Percentiles rank a stretch among this genome's conserved stretches.
Evolutionary conservation across 2,888 invertebrate species (phyloP).

Genomic region (Drosophila crucigera): DNA sequence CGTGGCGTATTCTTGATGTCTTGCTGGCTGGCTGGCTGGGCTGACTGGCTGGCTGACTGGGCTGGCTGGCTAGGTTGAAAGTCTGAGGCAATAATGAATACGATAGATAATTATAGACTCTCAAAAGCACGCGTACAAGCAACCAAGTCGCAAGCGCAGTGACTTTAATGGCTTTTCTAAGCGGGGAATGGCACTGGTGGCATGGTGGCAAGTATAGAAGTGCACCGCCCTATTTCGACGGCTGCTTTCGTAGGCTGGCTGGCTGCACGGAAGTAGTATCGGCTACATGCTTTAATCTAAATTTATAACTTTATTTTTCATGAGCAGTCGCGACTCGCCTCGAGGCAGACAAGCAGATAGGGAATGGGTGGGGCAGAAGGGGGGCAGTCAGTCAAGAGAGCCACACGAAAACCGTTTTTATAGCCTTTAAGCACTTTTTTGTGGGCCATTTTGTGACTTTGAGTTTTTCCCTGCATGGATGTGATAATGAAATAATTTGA

Average conservation of each 20-base stretch:
- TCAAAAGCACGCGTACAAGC: slow-evolving; percentile 12
- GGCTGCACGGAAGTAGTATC: slow-evolving; percentile 34
- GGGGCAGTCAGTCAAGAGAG: not conserved
- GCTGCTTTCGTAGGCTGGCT: slow-evolving; percentile 21
- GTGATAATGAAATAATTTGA: slow-evolving; percentile 83
- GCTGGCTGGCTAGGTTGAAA: slow-evolving; percentile 5
- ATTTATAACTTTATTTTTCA: slow-evolving; percentile 78
- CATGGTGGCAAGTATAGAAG: not conserved
- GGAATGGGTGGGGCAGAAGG: rapidly evolving
- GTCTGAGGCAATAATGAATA: slow-evolving; percentile 69
- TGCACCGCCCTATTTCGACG: slow-evolving; percentile 11
- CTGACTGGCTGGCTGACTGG: not conserved
- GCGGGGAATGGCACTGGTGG: slow-evolving; percentile 4
- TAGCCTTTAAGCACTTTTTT: slow-evolving; percentile 51
- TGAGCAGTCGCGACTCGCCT: slow-evolving; percentile 45
- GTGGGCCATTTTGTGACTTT: slow-evolving; percentile 38
- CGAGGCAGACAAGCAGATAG: not conserved
- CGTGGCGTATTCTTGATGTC: slow-evolving; percentile 53
- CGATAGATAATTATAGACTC: slow-evolving; percentile 75
- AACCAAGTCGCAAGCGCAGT: slow-evolving; percentile 36
- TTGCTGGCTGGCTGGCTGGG: not conserved
- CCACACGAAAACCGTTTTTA: slow-evolving; percentile 37
- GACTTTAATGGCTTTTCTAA: slow-evolving; percentile 77
- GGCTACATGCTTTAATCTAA: slow-evolving; percentile 74
- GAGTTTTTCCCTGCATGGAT: slow-evolving; percentile 57